A percentile compares a stretch with the other conserved stretches of the same genome.
phyloP scores from a whole-genome alignment of 2,113 vertebrate species.

The Colistium nudipinnis region DNA sequence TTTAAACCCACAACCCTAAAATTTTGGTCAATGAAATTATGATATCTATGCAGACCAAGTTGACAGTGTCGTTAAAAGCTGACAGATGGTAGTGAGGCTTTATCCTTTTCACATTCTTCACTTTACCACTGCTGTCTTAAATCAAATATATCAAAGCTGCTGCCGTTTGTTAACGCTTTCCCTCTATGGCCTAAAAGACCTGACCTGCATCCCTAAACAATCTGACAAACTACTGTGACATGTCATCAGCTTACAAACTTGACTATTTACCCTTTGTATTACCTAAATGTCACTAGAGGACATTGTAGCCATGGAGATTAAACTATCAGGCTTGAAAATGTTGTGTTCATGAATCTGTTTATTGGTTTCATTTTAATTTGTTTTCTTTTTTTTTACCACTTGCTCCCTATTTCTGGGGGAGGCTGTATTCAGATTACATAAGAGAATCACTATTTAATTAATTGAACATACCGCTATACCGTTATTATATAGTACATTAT shows the following conservation, averaged over 20 bases:
- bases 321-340: not conserved
- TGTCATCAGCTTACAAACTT: not conserved
- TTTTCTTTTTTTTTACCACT: too few species aligned
- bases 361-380: too few species aligned
- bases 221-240: not conserved
- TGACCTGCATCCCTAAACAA: not conserved
- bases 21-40: not conserved
- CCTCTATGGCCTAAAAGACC: not conserved
- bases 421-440: slow-evolving; percentile 26
- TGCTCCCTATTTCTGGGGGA: not conserved
- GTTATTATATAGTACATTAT: too few species aligned
- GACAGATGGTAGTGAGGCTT: not conserved
- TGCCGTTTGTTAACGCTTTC: slow-evolving; percentile 7
- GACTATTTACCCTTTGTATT: not conserved
- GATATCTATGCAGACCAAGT: not conserved
- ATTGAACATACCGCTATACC: too few species aligned
- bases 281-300: slow-evolving; percentile 1
- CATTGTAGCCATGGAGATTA: not conserved
- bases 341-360: not conserved
- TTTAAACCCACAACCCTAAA: not conserved
- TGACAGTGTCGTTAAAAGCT: slow-evolving; percentile 1
- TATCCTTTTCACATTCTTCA: slow-evolving; percentile 19
- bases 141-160: slow-evolving; percentile 1
- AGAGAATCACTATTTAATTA: not conserved
- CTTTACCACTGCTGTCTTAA: not conserved